Evolutionary conservation across 2,888 invertebrate species (phyloP), one percentile per base, ranked within the genome.

Genomic region (Corythucha ciliata): DNA sequence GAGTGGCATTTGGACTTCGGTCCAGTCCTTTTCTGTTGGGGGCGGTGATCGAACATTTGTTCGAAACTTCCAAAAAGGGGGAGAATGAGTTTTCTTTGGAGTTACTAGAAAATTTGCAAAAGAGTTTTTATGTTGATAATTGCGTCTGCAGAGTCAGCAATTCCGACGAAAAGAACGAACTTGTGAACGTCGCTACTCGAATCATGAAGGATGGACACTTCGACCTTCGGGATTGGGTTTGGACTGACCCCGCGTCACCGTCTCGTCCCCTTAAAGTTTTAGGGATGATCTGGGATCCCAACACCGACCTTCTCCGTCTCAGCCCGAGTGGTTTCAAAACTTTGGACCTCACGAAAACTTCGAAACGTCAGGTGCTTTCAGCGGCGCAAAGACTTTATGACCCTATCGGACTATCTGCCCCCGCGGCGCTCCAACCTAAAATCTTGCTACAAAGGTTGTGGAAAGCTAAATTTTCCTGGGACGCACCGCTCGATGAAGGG

Each of bases 111-210:
- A n/a, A n/a, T n/a, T n/a, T n/a, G n/a, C n/a, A n/a, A n/a, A n/a
- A n/a, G n/a, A n/a, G n/a, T n/a, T n/a, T n/a, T n/a, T n/a, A 55
- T 36, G 53, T 54, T 6, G 55, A 55, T 39, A 52, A 54, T 26
- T 41, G 40, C 8, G 42, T 53, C 8, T 21, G 41, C 2, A 47
- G 33, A 26, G 27, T 54, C 2, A 14, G n/a, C 3, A 29, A n/a
- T 26, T 34, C 24, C 16, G 32, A 27, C 2, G 25, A 55, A 8
- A 16, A 53, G 14, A 1, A 40, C 12, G 12, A 29, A 7, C 53
- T 54, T 33, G 21, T 53, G 6, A 5, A 10, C 4, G 36, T 47
- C n/a, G 44, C 55, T 16, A 29, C 6, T 2, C 4, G n/a, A 14
- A 14, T 55, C 2, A 27, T 48, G 36, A 16, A 18, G 12, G 2